Evolutionary conservation across 2,113 vertebrate species (phyloP).

Genomic region (Centropristis striata): DNA sequence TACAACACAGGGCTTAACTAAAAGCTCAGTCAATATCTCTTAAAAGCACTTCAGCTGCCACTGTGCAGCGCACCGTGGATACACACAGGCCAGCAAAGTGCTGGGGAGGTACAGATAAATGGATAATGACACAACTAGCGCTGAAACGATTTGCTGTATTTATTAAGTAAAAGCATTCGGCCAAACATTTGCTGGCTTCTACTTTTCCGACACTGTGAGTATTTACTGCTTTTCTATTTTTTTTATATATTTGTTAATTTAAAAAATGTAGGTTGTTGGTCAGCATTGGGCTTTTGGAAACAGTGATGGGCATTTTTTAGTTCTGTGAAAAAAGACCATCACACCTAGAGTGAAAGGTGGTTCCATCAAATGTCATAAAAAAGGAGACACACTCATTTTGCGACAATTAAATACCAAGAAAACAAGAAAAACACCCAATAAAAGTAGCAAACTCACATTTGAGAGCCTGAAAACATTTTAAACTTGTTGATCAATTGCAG

Average conservation of each 20-base stretch:
- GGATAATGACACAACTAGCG: not conserved
- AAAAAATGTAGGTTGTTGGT: no score
- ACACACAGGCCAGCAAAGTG: constrained; percentile 10
- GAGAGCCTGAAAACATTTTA: not conserved
- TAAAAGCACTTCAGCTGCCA: constrained; percentile 56
- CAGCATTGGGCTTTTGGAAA: not conserved
- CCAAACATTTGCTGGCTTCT: not conserved
- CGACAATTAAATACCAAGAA: no score
- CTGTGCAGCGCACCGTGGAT: constrained; percentile 21
- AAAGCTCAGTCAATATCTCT: constrained; percentile 67
- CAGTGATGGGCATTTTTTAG: not conserved
- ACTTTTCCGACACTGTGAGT: not conserved
- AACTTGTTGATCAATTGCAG: no score
- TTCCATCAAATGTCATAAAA: not conserved
- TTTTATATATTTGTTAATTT: not conserved
- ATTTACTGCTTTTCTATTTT: not conserved
- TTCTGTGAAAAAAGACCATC: not conserved
- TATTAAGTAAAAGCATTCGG: not conserved
- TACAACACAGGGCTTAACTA: constrained; percentile 63
- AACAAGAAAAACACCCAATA: not conserved
- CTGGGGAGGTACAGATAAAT: constrained; percentile 1
- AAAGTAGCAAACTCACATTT: not conserved
- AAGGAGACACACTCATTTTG: not conserved
- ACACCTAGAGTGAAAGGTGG: not conserved
- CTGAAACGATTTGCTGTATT: not conserved